Percentiles rank a stretch among this genome's conserved stretches.
Evolutionary conservation across 2,797 vertebrate species (phyloP).

Genomic region (Peromyscus melanophrys): DNA sequence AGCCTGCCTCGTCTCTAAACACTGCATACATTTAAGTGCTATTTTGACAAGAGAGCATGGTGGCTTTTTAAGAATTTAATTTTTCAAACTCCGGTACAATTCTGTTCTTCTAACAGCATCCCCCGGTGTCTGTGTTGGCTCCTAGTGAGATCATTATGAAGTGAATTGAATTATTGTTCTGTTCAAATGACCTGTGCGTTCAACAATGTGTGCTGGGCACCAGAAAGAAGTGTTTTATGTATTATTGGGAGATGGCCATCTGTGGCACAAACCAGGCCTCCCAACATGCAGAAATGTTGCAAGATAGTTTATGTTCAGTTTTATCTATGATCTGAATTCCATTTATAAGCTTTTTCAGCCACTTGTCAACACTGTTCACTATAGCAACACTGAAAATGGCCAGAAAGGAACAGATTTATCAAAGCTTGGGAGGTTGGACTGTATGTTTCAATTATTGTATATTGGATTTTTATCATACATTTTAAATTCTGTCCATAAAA

Average conservation of each 20-base stretch:
- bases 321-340: slow-evolving; percentile 83
- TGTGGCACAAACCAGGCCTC: slow-evolving; percentile 62
- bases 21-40: slow-evolving; percentile 78
- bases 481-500: slow-evolving; percentile 82
- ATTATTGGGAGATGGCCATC: slow-evolving; percentile 70
- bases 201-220: slow-evolving; percentile 74
- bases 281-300: slow-evolving; percentile 45
- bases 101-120: slow-evolving; percentile 71
- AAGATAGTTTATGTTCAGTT: slow-evolving; percentile 72
- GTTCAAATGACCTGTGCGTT: slow-evolving; percentile 81
- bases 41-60: slow-evolving; percentile 81
- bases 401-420: slow-evolving; percentile 85
- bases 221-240: slow-evolving; percentile 79
- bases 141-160: slow-evolving; percentile 77
- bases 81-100: slow-evolving; percentile 75
- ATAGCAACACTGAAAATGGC: slow-evolving; percentile 81
- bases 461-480: slow-evolving; percentile 82
- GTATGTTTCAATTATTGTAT: slow-evolving; percentile 82
- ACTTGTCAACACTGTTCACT: slow-evolving; percentile 81
- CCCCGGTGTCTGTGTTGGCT: slow-evolving; percentile 66
- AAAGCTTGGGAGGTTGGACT: slow-evolving; percentile 82
- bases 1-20: slow-evolving; percentile 80
- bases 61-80: slow-evolving; percentile 79
- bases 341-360: slow-evolving; percentile 84
- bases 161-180: slow-evolving; percentile 77